Base-by-base conservation (phyloP, 2,113 vertebrate genomes). In the Poecilia latipinna region DNA sequence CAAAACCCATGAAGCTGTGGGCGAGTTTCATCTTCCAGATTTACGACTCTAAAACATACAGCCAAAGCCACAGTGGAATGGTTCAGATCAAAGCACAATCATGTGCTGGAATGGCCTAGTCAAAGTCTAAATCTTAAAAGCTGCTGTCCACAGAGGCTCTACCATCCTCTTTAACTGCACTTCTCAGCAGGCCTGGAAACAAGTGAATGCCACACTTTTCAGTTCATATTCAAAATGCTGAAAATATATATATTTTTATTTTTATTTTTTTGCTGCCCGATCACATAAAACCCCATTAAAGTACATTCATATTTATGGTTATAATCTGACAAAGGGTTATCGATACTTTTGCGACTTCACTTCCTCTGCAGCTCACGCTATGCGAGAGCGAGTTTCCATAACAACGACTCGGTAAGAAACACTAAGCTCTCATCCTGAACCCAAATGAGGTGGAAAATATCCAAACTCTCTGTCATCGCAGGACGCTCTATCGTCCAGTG, bases 401-500 rank as follows among this genome's bases (percentile, higher is more conserved):
- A 73, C 3, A 22, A 3, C 33, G 5, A 54, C 61, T 66, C 81
- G 74, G 74, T 80, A 79, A 68, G 71, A 62, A 57, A 57, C 67
- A 71, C 71, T 83, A 66, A 79, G 48, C 80, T 77, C 75, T 78
- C 77, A 81, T 79, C 76, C 72, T 33, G 31, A 76, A 82, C 65
- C 74, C 82, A 76, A 39, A 69, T 78, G 70, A 83, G 80, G 80
- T 5, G 29, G 65, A 60, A 42, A 73, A 78, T 63, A 78, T 83
- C 77, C 76, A 75, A 66, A 37, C 35, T 37, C 77, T 72, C 80
- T 85, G 82, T 68, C 89, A 72, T 79, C 74, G 77, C 84, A 83
- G 64, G 72, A 82, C 33, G 48, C 87, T 92, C 86, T 78, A 87
- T 89, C 86, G 78, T 75, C 80, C 74, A 72, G 35, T 37, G 67